Percentiles rank a stretch among this genome's conserved stretches.
Evolutionary conservation across 2,797 vertebrate genomes (phyloP).

Genomic region (Crocodylus rhombifer): DNA sequence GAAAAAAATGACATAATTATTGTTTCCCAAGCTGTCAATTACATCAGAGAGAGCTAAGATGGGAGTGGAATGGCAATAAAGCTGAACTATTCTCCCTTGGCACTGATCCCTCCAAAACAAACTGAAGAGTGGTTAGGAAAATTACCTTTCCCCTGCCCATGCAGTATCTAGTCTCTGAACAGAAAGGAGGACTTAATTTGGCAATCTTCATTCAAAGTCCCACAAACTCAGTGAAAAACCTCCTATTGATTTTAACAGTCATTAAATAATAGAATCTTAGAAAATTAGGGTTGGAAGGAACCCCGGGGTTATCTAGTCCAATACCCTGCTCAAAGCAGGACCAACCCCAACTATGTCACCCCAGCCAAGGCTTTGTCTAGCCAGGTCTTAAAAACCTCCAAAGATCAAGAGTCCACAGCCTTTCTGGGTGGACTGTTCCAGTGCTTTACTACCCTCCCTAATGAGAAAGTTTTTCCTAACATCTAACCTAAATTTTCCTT

Average conservation of each 20-base stretch:
- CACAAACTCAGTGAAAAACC: constrained; percentile 9
- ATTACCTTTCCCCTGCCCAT: neutral
- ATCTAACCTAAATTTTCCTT: too few relatives aligned
- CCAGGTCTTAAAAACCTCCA: too few relatives aligned
- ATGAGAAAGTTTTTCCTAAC: too few relatives aligned
- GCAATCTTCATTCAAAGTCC: neutral
- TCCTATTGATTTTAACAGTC: constrained; percentile 32
- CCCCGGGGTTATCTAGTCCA: too few relatives aligned
- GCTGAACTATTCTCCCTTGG: neutral
- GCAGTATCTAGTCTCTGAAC: neutral
- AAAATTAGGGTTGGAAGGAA: too few relatives aligned
- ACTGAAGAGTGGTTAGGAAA: neutral
- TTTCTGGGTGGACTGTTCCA: too few relatives aligned
- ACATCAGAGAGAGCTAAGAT: neutral
- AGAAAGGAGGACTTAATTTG: neutral
- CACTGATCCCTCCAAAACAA: neutral
- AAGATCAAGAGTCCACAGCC: too few relatives aligned
- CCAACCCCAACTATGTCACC: too few relatives aligned
- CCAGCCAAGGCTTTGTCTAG: too few relatives aligned
- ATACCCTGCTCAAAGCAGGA: too few relatives aligned
- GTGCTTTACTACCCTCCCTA: too few relatives aligned
- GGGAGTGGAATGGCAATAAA: neutral
- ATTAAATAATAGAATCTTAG: too few relatives aligned
- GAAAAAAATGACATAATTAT: neutral
- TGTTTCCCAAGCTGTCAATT: neutral